Conservation (phyloP, 2,113 vertebrate genomes). For the Shinisaurus crocodilurus region DNA sequence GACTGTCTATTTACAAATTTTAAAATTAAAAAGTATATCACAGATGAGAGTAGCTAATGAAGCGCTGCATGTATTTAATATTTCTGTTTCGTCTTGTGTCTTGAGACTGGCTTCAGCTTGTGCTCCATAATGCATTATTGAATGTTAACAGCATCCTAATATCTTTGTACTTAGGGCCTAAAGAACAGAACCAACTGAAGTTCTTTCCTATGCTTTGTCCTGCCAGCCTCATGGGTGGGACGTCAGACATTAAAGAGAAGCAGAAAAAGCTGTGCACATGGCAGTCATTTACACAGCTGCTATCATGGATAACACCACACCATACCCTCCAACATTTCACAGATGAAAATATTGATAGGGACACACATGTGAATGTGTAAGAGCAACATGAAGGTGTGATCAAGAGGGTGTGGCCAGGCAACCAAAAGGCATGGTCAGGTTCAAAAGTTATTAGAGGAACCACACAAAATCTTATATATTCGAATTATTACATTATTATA, state of each 20-base stretch:
- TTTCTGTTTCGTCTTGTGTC: conserved; percentile 34
- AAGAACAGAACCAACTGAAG: rapidly evolving
- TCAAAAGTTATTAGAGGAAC: too few relatives aligned
- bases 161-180: rapidly evolving
- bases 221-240: neutral
- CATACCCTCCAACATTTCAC: too few relatives aligned
- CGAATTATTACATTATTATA: too few relatives aligned
- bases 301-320: too few relatives aligned
- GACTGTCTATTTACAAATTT: neutral
- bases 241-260: neutral
- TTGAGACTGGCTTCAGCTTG: conserved; percentile 58
- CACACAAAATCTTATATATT: too few relatives aligned
- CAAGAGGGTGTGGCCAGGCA: too few relatives aligned
- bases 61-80: conserved; percentile 68
- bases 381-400: too few relatives aligned
- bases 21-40: conserved; percentile 56
- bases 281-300: neutral
- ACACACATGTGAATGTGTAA: too few relatives aligned
- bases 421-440: too few relatives aligned
- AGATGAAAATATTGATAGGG: too few relatives aligned
- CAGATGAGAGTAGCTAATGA: conserved; percentile 51
- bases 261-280: neutral
- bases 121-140: conserved; percentile 53
- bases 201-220: neutral
- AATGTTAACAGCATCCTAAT: conserved; percentile 35